phyloP scores from a whole-genome alignment of 2,113 vertebrate genomes.

The Apteryx owenii region DNA sequence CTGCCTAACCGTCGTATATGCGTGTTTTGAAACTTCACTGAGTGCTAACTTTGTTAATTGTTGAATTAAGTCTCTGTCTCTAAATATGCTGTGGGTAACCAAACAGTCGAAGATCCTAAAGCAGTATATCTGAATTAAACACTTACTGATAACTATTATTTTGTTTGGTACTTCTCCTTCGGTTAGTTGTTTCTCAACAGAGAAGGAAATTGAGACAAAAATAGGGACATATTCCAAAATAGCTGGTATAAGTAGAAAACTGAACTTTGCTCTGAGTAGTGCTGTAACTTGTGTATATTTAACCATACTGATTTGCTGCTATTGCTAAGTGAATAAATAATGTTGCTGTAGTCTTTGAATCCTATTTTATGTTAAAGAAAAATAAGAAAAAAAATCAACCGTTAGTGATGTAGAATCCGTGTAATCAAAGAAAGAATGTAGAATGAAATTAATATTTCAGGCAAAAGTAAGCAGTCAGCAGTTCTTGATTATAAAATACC shows the following conservation, averaged over 20 bases:
- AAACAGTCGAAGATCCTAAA: not conserved
- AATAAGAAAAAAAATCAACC: not conserved
- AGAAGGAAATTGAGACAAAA: not conserved
- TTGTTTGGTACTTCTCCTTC: not conserved
- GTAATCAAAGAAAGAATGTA: not conserved
- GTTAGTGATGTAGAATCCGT: not conserved
- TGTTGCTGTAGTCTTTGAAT: not conserved
- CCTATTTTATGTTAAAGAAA: not conserved
- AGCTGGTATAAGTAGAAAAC: not conserved
- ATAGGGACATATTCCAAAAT: not conserved
- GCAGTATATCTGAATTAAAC: not conserved
- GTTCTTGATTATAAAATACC: not conserved
- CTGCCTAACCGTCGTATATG: not conserved
- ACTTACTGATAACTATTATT: fast-evolving
- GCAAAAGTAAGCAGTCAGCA: not conserved
- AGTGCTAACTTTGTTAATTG: not conserved
- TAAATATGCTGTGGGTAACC: not conserved
- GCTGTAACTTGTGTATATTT: not conserved
- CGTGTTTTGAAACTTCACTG: not conserved
- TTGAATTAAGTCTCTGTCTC: not conserved
- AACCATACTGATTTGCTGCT: not conserved
- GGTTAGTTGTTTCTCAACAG: not conserved
- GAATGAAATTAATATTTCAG: not conserved
- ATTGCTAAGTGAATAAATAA: not conserved
- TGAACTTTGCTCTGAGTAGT: not conserved